Conservation (phyloP, 1,140 invertebrate genomes). For the Pseudomyrmex pallidus region DNA sequence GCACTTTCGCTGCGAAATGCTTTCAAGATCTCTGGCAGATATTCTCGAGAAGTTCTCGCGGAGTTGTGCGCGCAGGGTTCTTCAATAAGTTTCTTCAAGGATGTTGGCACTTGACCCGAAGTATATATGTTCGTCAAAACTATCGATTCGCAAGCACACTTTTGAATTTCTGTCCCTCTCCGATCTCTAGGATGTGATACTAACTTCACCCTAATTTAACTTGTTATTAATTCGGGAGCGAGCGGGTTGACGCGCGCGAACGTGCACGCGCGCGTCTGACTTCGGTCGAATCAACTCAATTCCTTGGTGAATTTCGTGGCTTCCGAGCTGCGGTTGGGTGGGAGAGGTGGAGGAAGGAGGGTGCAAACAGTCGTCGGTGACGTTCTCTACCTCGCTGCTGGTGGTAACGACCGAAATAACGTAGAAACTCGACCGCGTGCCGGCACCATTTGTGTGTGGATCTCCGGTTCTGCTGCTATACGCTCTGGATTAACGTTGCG, state of each 20-base stretch:
- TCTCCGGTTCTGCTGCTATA: conserved; percentile 37
- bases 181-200: neutral
- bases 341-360: neutral
- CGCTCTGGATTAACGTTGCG: conserved; percentile 59
- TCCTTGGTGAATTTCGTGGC: conserved; percentile 56
- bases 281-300: conserved; percentile 45
- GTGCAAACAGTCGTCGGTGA: conserved; percentile 48
- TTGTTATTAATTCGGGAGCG: conserved; percentile 34
- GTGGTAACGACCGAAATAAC: conserved; percentile 74
- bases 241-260: neutral
- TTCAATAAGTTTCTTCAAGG: conserved; percentile 51
- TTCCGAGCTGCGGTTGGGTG: neutral
- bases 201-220: conserved; percentile 49
- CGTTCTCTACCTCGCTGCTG: conserved; percentile 30
- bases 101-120: conserved; percentile 48
- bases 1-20: conserved; percentile 11
- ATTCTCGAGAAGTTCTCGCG: neutral
- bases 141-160: conserved; percentile 31
- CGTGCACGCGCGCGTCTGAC: neutral
- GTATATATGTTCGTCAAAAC: neutral
- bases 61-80: conserved; percentile 1
- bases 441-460: conserved; percentile 45
- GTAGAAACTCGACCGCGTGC: conserved; percentile 55
- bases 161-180: neutral
- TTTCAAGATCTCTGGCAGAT: neutral